Conservation (phyloP, 2,113 vertebrate genomes). For the Thomomys bottae region DNA sequence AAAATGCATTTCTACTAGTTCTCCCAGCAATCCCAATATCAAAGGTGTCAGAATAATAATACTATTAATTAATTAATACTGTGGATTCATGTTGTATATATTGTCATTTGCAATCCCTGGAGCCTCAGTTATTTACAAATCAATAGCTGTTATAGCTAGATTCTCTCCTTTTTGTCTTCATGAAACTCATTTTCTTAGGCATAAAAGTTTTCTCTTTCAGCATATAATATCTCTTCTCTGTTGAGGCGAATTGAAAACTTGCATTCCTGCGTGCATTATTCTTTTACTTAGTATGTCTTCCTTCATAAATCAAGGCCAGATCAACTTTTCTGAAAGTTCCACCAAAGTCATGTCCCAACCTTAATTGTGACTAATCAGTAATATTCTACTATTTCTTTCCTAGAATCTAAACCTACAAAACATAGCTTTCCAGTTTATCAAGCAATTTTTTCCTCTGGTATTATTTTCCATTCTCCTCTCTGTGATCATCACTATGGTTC, state of each 20-base stretch:
- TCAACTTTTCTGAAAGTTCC: background rate
- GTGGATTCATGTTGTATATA: background rate
- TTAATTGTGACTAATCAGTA: background rate
- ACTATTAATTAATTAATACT: background rate
- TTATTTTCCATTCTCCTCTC: background rate
- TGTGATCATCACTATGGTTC: background rate
- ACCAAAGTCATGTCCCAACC: background rate
- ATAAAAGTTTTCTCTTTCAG: background rate
- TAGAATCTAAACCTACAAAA: background rate
- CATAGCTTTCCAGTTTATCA: background rate
- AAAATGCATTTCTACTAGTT: background rate
- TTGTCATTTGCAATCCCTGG: background rate
- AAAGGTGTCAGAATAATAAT: background rate
- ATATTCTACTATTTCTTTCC: background rate
- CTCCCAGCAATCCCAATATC: too few relatives aligned
- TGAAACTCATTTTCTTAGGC: background rate
- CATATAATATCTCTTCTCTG: background rate
- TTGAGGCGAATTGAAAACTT: background rate
- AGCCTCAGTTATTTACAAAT: background rate
- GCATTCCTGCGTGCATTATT: background rate
- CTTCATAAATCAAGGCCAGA: background rate
- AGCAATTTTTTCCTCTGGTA: background rate
- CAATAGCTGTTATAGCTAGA: background rate
- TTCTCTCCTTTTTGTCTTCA: background rate
- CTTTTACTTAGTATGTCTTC: background rate